Percentiles rank a stretch among this genome's conserved stretches.
Evolutionary conservation across 2,888 invertebrate species (phyloP).

Genomic region (Xestia c-nigrum): DNA sequence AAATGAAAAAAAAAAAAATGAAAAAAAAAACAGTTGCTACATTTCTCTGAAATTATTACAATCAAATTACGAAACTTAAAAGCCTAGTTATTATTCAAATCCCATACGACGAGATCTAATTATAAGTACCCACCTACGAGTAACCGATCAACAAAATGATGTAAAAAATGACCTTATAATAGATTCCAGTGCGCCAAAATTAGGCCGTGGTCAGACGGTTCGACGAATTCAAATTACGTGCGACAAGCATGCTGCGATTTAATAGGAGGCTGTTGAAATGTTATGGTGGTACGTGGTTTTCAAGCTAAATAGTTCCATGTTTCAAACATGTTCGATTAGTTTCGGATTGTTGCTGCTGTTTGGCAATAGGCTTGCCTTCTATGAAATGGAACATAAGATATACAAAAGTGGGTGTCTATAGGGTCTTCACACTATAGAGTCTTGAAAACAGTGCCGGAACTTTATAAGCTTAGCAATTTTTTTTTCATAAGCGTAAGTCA

Average conservation of each 20-base stretch:
- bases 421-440: neutral
- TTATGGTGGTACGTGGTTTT: constrained; percentile 17
- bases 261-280: constrained; percentile 41
- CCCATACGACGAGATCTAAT: constrained; percentile 33
- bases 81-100: constrained; percentile 36
- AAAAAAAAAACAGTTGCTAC: constrained; percentile 1
- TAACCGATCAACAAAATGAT: constrained; percentile 38
- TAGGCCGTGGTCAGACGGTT: constrained; percentile 51
- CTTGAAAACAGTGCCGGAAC: neutral
- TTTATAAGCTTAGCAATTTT: neutral
- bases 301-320: neutral
- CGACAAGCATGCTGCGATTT: constrained; percentile 41
- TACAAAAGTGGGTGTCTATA: neutral
- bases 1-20: constrained; percentile 14
- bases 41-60: constrained; percentile 11
- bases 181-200: constrained; percentile 49
- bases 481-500: neutral
- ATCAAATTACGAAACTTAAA: constrained; percentile 28
- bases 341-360: neutral
- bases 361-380: neutral
- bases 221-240: constrained; percentile 45
- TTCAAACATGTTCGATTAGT: constrained; percentile 9
- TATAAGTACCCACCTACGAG: constrained; percentile 16
- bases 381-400: neutral
- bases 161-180: constrained; percentile 64